Base-by-base conservation (phyloP, 1,140 invertebrate genomes). In the Cataglyphis hispanica region DNA sequence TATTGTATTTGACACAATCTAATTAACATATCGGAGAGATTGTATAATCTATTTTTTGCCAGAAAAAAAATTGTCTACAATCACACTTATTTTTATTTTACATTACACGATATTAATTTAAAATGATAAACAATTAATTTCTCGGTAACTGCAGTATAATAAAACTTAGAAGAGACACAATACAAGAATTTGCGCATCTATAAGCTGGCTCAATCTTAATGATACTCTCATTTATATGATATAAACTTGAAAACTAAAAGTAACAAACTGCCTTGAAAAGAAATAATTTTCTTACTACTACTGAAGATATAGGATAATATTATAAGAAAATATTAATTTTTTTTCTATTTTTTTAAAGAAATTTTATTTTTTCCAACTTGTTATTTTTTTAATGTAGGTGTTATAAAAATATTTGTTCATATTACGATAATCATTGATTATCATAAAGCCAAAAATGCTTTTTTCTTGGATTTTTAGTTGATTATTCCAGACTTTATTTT, bases 101-200 rank as follows among this genome's bases (percentile, higher is more conserved):
- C 6, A 19, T 37, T 50, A 22, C 6, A 19, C 4, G n/a, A 78
- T 78, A 66, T 66, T 78, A 78, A 13, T 46, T 46, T 46, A 13
- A 46, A 46, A 53, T 11, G 61, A 4, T 34, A 16, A 34, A 19
- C 50, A 64, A 34, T 40, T 46, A 19, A 13, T 46, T 2, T 46
- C 13, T 16, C 13, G 63, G 19, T 37, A 77, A 40, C n/a, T 10
- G 19, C 11, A n/a, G 64, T 66, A 77, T 25, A 63, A 1, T 16
- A 19, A 64, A 60, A 40, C 60, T 77, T 77, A 50, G 5, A 11
- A 46, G 27, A 64, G 64, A 77, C 60, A 46, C 5, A 43, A 77
- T 77, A 50, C 75, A 46, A 50, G 43, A 31, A 78, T 78, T 78
- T 13, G n/a, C 43, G n/a, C 63, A n/a, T 63, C 75, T 77, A 16